Evolutionary conservation across 2,113 vertebrate species (phyloP).

Genomic region (Cynocephalus volans): DNA sequence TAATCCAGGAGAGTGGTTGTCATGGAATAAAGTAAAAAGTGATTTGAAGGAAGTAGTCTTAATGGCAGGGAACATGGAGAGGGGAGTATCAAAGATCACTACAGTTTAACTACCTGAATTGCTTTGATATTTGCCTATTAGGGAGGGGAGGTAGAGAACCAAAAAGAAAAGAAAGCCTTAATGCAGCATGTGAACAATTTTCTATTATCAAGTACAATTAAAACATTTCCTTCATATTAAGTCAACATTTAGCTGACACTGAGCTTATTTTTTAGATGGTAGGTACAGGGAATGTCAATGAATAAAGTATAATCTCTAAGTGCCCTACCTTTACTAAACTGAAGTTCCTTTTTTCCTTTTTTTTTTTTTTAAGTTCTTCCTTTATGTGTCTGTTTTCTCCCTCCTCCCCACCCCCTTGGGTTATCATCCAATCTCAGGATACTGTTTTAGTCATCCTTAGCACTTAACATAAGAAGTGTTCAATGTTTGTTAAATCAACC

Average conservation of each 20-base stretch:
- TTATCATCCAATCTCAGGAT: not conserved
- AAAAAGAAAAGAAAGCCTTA: conserved; percentile 45
- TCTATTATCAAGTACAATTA: not conserved
- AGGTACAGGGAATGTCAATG: not conserved
- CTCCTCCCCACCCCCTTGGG: too few relatives aligned
- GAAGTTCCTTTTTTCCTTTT: too few relatives aligned
- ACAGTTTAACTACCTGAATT: conserved; percentile 41
- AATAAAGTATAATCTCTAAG: not conserved
- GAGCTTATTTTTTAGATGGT: not conserved
- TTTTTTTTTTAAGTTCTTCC: not conserved
- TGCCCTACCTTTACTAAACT: not conserved
- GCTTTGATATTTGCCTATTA: not conserved
- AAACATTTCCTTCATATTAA: not conserved
- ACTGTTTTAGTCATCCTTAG: not conserved
- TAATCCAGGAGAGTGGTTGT: not conserved
- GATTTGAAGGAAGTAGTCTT: not conserved
- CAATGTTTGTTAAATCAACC: not conserved
- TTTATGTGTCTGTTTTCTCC: not conserved
- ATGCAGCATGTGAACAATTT: not conserved
- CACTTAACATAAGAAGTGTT: not conserved
- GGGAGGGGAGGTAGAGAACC: not conserved
- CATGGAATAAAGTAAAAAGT: not conserved
- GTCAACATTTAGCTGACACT: not conserved
- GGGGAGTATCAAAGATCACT: not conserved
- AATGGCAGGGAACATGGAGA: not conserved